These are phyloP conservation scores for Drosophila varians DNA, from an alignment of 1,140 invertebrate species.

Conservation along the genomic window DNA sequence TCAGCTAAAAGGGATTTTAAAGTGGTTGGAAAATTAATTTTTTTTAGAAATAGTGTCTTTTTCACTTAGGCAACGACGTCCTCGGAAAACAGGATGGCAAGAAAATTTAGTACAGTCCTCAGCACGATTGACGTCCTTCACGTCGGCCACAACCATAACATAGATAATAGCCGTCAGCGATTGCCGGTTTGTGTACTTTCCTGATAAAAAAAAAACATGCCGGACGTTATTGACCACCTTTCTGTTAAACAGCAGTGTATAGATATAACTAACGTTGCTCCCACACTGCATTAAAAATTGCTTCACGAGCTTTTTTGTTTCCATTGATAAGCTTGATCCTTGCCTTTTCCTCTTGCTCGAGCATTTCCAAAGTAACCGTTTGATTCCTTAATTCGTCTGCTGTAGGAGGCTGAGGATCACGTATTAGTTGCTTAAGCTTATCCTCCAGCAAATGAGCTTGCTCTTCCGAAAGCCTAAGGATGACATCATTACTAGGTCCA, in stretches of 20 bases:
- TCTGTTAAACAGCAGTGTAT: too few species aligned
- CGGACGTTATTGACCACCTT: too few species aligned
- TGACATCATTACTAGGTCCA: neutral
- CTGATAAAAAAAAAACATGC: too few species aligned
- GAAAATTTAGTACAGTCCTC: slow-evolving; percentile 35
- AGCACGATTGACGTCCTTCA: slow-evolving; percentile 38
- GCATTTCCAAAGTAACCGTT: neutral
- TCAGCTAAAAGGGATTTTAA: slow-evolving; percentile 29
- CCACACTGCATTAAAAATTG: slow-evolving; percentile 66
- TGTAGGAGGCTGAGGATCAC: slow-evolving; percentile 14
- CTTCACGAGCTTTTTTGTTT: slow-evolving; percentile 29
- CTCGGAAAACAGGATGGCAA: slow-evolving; percentile 69
- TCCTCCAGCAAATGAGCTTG: slow-evolving; percentile 16
- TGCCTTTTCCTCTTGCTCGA: neutral
- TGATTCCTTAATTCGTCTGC: neutral
- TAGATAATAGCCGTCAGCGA: slow-evolving; percentile 68
- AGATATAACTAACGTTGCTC: slow-evolving; percentile 70
- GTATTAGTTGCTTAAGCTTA: slow-evolving; percentile 49
- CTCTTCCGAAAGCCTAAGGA: slow-evolving; percentile 30
- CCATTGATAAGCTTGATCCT: neutral
- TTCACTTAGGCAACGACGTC: slow-evolving; percentile 68
- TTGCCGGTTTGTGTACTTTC: slow-evolving; percentile 70
- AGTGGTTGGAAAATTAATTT: too few species aligned
- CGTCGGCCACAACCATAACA: slow-evolving; percentile 56
- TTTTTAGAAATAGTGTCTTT: neutral